Base-by-base conservation (phyloP, 2,113 vertebrate genomes). In the Athene cunicularia region DNA sequence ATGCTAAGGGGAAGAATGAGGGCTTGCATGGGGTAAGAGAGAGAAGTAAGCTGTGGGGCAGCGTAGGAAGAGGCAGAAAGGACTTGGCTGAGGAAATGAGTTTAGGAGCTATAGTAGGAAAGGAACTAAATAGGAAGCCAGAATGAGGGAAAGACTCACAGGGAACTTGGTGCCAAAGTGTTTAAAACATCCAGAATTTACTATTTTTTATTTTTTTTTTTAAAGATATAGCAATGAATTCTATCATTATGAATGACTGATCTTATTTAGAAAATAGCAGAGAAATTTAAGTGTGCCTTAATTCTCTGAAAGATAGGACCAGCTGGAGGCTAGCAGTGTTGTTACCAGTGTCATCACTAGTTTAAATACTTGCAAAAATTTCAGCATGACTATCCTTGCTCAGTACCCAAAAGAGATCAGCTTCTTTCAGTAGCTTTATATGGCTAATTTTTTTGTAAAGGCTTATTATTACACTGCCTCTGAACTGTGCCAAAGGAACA, bases 1-100 rank as follows among this genome's bases (percentile, higher is more conserved):
- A 14, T 32, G 13, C 67, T 49, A 60, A 43, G 22, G 4, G 8
- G 2, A 74, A 77, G 32, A 52, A 37, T 32, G 27, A 0, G 1
- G 5, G 24, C 8, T 71, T 72, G 17, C 0, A 0, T 37, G 30
- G 12, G 11, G 8, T 56, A 41, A 67, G 26, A 68, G 12, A 62
- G 52, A 75, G 41, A 68, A 71, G 53, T 67, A 66, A 92, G 20
- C 2, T 14, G 8, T 50, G 14, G n/a, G 11, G 20, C 26, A 83
- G 5, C 45, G 10, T 47, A 47, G n/a, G 45, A 77, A 50, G 30
- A 71, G 19, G 6, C 32, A 74, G 37, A 9, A 10, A 27, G 55
- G 45, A 88, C 5, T 24, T 4, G 4, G 33, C n/a, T 75, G 56
- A 68, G 37, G 26, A 27, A 86, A 43, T 5, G 26, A 89, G 3